Evolutionary conservation across 2,797 vertebrate genomes (phyloP).

Genomic region (Garrulus glandarius): DNA sequence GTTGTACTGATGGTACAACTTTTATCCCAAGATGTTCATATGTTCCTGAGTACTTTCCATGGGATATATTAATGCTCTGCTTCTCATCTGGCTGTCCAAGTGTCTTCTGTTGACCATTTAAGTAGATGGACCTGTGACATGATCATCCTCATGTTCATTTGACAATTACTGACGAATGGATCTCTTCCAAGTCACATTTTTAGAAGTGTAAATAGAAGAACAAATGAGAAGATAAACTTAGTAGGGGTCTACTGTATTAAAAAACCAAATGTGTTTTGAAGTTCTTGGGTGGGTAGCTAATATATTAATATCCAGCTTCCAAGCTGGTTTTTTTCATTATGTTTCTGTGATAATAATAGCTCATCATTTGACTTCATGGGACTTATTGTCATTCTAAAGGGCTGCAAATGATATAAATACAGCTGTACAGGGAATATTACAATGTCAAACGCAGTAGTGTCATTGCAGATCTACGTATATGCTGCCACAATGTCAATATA

Average conservation of each 20-base stretch:
- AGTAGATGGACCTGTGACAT: neutral
- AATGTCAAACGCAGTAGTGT: slow-evolving; percentile 55
- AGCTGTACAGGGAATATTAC: slow-evolving; percentile 39
- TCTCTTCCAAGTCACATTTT: neutral
- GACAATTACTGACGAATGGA: neutral
- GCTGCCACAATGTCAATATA: slow-evolving; percentile 18
- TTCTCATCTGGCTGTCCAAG: neutral
- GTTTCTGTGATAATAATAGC: slow-evolving; percentile 36
- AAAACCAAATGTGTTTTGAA: neutral
- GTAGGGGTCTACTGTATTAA: neutral
- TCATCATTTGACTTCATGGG: slow-evolving; percentile 48
- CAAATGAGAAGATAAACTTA: neutral
- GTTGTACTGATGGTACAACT: neutral
- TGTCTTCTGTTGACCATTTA: neutral
- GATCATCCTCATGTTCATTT: neutral
- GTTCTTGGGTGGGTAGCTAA: neutral
- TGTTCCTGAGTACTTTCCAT: neutral
- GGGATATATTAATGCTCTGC: neutral
- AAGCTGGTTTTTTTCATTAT: slow-evolving; percentile 34
- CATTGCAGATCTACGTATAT: neutral
- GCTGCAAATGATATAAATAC: slow-evolving; percentile 53
- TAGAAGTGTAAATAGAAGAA: neutral
- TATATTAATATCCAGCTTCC: neutral
- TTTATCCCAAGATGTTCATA: neutral
- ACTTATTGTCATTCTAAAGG: slow-evolving; percentile 47